phyloP scores from a whole-genome alignment of 2,797 vertebrate species.

The Pangasius mekongensis region DNA sequence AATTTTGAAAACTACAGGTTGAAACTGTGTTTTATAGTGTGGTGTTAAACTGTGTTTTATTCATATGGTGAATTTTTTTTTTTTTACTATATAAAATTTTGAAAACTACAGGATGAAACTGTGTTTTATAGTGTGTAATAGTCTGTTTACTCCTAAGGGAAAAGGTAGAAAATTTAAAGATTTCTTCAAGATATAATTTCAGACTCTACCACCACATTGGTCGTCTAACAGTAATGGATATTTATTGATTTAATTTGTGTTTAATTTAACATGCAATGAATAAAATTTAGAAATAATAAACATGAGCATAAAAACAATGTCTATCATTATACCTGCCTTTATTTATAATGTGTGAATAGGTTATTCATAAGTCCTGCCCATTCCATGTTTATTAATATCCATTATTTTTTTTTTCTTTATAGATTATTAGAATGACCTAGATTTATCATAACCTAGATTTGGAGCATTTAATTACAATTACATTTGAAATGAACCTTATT shows the following conservation, averaged over 20 bases:
- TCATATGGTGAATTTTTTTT: not conserved
- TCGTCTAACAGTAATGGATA: not conserved
- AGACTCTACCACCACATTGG: not conserved
- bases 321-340: not conserved
- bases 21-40: not conserved
- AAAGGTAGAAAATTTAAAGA: not conserved
- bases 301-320: too few species aligned
- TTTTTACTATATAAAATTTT: not conserved
- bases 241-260: not conserved
- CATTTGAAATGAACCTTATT: not conserved
- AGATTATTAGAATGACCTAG: not conserved
- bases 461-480: not conserved
- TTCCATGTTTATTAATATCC: not conserved
- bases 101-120: not conserved
- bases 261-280: not conserved
- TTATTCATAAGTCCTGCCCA: not conserved
- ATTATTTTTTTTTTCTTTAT: not conserved
- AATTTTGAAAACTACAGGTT: not conserved
- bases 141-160: not conserved
- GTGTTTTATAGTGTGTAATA: not conserved
- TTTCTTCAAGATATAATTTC: not conserved
- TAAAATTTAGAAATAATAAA: not conserved
- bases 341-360: not conserved
- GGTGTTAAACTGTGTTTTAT: too few species aligned
- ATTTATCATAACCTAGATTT: not conserved